These are phyloP conservation scores for Nanorana parkeri DNA, from an alignment of 2,113 vertebrate genomes.

Conservation along the genomic window DNA sequence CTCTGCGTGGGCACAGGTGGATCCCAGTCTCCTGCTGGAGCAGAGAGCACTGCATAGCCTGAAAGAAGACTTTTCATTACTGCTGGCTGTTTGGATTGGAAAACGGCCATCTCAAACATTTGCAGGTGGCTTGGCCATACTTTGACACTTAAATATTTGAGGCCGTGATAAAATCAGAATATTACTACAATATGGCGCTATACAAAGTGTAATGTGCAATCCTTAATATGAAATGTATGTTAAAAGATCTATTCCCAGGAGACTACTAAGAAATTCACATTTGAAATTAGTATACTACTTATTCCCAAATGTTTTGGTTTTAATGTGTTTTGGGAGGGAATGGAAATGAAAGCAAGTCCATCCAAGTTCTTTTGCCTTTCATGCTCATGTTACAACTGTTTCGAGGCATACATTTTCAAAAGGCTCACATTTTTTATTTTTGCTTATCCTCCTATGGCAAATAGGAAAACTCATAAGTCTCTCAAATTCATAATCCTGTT, in stretches of 20 bases:
- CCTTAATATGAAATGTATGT: constrained; percentile 70
- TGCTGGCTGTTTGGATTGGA: constrained; percentile 82
- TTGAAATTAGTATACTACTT: constrained; percentile 68
- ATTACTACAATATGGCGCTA: constrained; percentile 81
- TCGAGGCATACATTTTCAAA: constrained; percentile 45
- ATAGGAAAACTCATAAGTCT: constrained; percentile 55
- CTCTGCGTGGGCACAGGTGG: constrained; percentile 74
- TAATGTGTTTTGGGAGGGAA: constrained; percentile 57
- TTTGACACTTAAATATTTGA: constrained; percentile 85
- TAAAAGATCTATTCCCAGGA: constrained; percentile 69
- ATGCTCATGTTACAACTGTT: constrained; percentile 51
- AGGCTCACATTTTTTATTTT: constrained; percentile 48
- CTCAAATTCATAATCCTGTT: constrained; percentile 50
- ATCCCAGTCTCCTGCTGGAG: constrained; percentile 71
- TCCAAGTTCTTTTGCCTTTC: constrained; percentile 59
- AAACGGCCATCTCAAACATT: constrained; percentile 80
- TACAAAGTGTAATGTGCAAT: constrained; percentile 68
- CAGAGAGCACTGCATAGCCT: constrained; percentile 67
- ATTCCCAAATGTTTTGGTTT: constrained; percentile 62
- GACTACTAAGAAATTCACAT: constrained; percentile 62
- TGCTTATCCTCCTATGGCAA: constrained; percentile 55
- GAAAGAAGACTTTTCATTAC: constrained; percentile 82
- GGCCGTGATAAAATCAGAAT: constrained; percentile 87
- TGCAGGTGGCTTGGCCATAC: constrained; percentile 85
- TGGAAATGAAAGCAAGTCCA: constrained; percentile 65